Percentiles rank a stretch among this genome's conserved stretches.
These are phyloP conservation scores for Camponotus pennsylvanicus DNA, from an alignment of 1,140 invertebrate genomes.

Conservation along the genomic window DNA sequence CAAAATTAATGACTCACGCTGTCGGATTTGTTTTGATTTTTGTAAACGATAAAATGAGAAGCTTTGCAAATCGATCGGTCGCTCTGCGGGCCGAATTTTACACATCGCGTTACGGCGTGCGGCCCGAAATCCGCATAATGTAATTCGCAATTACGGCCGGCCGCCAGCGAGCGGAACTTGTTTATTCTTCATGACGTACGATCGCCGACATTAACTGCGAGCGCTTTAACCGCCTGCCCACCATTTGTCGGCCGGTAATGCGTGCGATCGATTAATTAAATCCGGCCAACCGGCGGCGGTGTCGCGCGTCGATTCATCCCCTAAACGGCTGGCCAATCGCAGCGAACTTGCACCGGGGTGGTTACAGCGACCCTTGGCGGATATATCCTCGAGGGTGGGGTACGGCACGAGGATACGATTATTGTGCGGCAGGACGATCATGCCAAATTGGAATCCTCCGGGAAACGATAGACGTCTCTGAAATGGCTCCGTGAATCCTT, in stretches of 20 bases:
- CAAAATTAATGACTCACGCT: neutral
- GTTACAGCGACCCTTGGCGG: conserved; percentile 56
- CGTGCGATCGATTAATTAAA: conserved; percentile 77
- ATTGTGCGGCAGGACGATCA: conserved; percentile 57
- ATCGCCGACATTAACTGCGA: conserved; percentile 71
- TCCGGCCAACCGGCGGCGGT: conserved; percentile 74
- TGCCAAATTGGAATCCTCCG: conserved; percentile 57
- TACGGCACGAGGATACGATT: conserved; percentile 49
- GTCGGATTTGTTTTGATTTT: neutral
- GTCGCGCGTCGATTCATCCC: conserved; percentile 75
- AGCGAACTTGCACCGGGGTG: conserved; percentile 58
- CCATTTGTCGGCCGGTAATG: conserved; percentile 76
- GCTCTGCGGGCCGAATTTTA: conserved; percentile 9
- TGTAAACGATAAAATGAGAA: neutral
- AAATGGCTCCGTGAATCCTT: neutral
- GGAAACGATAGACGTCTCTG: conserved; percentile 31
- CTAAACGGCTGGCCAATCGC: conserved; percentile 74
- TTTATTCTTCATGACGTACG: conserved; percentile 75
- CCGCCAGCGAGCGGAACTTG: conserved; percentile 67
- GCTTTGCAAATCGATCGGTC: neutral
- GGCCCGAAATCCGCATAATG: conserved; percentile 30
- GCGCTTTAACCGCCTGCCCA: conserved; percentile 67
- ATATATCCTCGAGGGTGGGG: conserved; percentile 23
- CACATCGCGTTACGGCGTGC: conserved; percentile 16
- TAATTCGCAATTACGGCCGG: conserved; percentile 54